Conservation (phyloP, 2,888 invertebrate species). For the Sinodicranocentrus sp. region DNA sequence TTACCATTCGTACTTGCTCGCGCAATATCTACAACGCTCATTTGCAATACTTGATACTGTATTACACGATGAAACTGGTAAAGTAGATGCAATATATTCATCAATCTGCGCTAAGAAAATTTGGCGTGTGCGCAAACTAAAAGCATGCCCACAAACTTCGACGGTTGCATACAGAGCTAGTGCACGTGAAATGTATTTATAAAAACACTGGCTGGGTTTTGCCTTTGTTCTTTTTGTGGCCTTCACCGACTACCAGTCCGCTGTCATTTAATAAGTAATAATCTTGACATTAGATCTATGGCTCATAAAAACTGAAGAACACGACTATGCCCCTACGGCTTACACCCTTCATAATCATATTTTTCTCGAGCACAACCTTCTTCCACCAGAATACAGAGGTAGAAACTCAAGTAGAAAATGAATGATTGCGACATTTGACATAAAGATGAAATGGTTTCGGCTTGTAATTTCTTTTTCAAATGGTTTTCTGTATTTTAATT, state of each 20-base stretch:
- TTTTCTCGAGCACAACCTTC: neutral
- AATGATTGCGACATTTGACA: conserved; percentile 20
- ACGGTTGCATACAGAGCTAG: no score
- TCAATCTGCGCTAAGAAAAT: no score
- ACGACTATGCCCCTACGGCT: neutral
- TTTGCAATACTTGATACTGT: neutral
- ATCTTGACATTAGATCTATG: conserved; percentile 50
- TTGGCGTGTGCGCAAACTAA: neutral
- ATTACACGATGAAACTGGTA: no score
- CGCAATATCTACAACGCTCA: neutral
- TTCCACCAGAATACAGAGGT: neutral
- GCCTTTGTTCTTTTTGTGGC: conserved; percentile 53
- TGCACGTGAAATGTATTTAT: conserved; percentile 27
- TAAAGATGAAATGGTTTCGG: conserved; percentile 12
- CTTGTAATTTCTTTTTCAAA: neutral
- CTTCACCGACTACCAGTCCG: conserved; percentile 56
- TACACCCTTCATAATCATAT: conserved; percentile 45
- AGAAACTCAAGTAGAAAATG: conserved; percentile 5
- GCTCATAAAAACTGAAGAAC: conserved; percentile 34
- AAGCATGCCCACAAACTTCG: no score
- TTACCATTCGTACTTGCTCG: no score
- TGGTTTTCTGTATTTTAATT: neutral
- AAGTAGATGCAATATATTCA: no score
- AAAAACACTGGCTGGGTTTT: conserved; percentile 41
- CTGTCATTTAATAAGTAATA: conserved; percentile 61